Percentiles rank a stretch among this genome's conserved stretches.
These are phyloP conservation scores for Bombus confusus DNA, from an alignment of 1,140 invertebrate genomes.

Conservation along the genomic window DNA sequence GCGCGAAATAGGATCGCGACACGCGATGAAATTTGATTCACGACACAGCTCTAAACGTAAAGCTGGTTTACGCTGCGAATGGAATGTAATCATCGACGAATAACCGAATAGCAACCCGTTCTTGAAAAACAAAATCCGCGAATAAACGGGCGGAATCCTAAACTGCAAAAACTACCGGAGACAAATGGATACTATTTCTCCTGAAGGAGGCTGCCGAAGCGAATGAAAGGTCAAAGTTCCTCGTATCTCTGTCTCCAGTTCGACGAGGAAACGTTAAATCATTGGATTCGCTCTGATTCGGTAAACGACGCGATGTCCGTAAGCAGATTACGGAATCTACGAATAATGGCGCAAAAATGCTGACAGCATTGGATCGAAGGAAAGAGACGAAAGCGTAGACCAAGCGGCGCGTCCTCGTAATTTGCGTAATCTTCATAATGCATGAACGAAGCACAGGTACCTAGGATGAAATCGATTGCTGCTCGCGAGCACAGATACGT, in stretches of 20 bases:
- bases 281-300: conserved; percentile 3
- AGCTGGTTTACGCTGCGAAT: neutral
- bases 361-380: neutral
- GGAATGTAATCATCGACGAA: neutral
- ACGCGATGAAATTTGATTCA: neutral
- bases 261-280: conserved; percentile 19
- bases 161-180: neutral
- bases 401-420: conserved; percentile 34
- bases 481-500: conserved; percentile 13
- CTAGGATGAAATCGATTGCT: conserved; percentile 12
- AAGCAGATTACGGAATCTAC: conserved; percentile 7
- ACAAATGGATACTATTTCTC: conserved; percentile 20
- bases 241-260: neutral
- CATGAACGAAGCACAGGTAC: conserved; percentile 53
- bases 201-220: neutral
- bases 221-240: conserved; percentile 1
- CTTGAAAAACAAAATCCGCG: neutral
- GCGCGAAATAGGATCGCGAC: neutral
- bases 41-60: too few relatives aligned
- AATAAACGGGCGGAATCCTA: neutral
- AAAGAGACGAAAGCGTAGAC: neutral
- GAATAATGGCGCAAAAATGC: conserved; percentile 7
- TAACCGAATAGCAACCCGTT: neutral
- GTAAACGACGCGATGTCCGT: neutral
- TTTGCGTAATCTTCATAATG: conserved; percentile 77